Evolutionary conservation across 2,888 invertebrate genomes (phyloP), one percentile per base, ranked within the genome.

Genomic region (Protodeltote pygarga): DNA sequence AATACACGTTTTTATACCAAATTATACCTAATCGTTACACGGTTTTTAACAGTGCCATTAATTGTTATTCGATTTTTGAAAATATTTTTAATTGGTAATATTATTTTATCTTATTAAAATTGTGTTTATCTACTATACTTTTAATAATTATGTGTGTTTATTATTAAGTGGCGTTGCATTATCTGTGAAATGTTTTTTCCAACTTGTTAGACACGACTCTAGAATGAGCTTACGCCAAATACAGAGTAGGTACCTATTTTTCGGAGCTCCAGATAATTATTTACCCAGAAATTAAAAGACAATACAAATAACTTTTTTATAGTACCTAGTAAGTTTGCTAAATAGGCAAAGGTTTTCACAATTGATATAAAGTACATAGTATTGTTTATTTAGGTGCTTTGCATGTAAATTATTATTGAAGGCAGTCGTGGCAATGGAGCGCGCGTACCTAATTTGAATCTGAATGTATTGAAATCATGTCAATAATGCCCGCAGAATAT

Each of bases 1-100:
- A 31, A 17, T 15, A 21, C 31, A 23, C 21, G 13, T 44, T 65
- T 49, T 57, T 52, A 62, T 62, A 58, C 55, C 51, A 57, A 69
- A 51, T 64, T 54, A 29, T 48, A 40, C 38, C 50, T 53, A 42
- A 60, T 28, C 52, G 38, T 65, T n/a, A n/a, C n/a, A n/a, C 16
- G 23, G 60, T 57, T 50, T 40, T 19, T 57, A 23, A 55, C 51
- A 58, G 73, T 73, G 73, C 73, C 71, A 71, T 71, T 65, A 51
- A 39, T 62, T 57, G 34, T 65, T 53, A 37, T 59, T 48, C 3
- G 35, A 40, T 25, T 45, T 24, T 33, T 46, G 28, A 19, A 17
- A 31, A 35, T 25, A 23, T 21, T n/a, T 33, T 13, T 23, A n/a
- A 33, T n/a, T 9, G 21, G n/a, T n/a, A 9, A 8, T 4, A 15